Conservation (phyloP, 2,888 invertebrate genomes). For the Cataglyphis rosenhaueri region DNA sequence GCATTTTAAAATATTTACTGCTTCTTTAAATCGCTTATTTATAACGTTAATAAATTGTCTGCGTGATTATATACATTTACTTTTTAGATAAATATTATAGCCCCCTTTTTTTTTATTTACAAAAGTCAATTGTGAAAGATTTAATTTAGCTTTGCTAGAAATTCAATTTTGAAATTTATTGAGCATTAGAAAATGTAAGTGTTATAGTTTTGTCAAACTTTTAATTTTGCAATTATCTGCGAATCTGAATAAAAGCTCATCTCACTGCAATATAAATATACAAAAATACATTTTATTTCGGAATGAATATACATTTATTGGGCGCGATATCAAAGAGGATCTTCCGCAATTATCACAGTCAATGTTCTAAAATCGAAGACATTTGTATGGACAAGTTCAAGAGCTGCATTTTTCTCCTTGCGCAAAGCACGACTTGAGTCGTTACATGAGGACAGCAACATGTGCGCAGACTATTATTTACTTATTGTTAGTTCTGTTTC, state of each 20-base stretch:
- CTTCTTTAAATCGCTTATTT: slow-evolving; percentile 1
- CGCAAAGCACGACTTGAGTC: slow-evolving; percentile 12
- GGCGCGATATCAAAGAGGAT: slow-evolving; percentile 8
- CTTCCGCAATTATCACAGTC: slow-evolving; percentile 44
- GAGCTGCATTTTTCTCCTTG: neutral
- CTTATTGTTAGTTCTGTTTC: slow-evolving; percentile 22
- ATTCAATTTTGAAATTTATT: neutral
- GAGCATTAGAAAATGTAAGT: neutral
- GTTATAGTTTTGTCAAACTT: neutral
- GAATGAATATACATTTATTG: neutral
- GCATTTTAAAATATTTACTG: neutral
- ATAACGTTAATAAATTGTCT: neutral
- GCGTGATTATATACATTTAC: neutral
- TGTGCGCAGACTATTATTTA: slow-evolving; percentile 43
- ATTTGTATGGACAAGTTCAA: slow-evolving; percentile 40
- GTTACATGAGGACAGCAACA: slow-evolving; percentile 25
- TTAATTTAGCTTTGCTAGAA: slow-evolving; percentile 20
- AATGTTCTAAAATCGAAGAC: slow-evolving; percentile 45
- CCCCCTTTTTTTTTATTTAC: neutral
- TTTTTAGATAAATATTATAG: neutral
- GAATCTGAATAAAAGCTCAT: neutral
- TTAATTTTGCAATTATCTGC: neutral
- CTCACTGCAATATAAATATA: neutral
- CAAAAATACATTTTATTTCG: neutral
- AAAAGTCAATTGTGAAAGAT: neutral